Evolutionary conservation across 2,888 invertebrate species (phyloP), one percentile per base, ranked within the genome.

Genomic region (Aleiodes leptofemur): DNA sequence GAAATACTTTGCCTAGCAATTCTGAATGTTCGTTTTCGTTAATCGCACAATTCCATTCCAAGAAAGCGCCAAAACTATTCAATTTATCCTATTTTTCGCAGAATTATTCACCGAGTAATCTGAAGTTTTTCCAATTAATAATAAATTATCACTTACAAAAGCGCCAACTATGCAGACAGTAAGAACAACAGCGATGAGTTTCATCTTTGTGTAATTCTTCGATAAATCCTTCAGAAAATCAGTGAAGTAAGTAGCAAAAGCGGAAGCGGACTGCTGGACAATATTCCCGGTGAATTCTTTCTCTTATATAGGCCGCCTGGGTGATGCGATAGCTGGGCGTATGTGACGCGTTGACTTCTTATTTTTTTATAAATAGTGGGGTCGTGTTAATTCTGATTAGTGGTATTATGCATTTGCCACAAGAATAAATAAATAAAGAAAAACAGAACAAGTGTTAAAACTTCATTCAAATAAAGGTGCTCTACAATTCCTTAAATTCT

Each of bases 111-210:
- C 23, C 23, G 1, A 23, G 23, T 23, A 23, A 14, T 43, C n/a
- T 38, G 13, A 14, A 23, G 11, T 59, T 51, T 16, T 59, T 66
- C 7, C 4, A 29, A 51, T 66, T 50, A 56, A 29, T 9, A 7
- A 56, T 11, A 74, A 23, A 66, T 61, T n/a, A 13, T 29, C 23
- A 80, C 82, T 82, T 79, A 83, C 83, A 9, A 77, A 74, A 50
- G 79, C 79, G 31, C 80, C 79, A 29, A 77, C 80, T 16, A 83
- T 14, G 69, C 81, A 83, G 51, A 82, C 53, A 16, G 79, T 76
- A n/a, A 83, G 55, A 38, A 81, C 29, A 66, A 81, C 75, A 43
- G 79, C 74, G 69, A 81, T 74, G 69, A 74, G 68, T 76, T 81
- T 84, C 84, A 83, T 84, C 76, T 76, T 69, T 31, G 4, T 9